Evolutionary conservation across 2,797 vertebrate genomes (phyloP).

Genomic region (Chloroceryle inda): DNA sequence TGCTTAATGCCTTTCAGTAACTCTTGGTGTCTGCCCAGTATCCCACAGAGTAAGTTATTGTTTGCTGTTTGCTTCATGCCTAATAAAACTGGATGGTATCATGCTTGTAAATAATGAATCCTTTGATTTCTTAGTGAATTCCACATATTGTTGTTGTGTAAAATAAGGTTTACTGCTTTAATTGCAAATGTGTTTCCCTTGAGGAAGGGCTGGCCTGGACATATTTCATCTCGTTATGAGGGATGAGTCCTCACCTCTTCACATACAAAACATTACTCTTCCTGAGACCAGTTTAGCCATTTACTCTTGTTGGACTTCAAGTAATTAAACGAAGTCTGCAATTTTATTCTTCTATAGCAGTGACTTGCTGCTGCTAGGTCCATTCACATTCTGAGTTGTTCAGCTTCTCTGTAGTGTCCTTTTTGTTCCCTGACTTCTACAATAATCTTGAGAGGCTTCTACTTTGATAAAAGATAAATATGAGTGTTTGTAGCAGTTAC

Average conservation of each 20-base stretch:
- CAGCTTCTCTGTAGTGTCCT: background rate
- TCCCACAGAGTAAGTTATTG: background rate
- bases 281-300: background rate
- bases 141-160: background rate
- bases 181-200: background rate
- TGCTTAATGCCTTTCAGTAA: background rate
- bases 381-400: background rate
- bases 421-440: background rate
- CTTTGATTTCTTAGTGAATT: background rate
- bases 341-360: background rate
- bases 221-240: background rate
- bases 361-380: background rate
- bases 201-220: background rate
- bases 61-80: background rate
- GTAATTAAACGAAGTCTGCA: background rate
- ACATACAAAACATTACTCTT: background rate
- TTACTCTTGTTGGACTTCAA: background rate
- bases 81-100: background rate
- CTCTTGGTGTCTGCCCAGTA: background rate
- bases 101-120: background rate
- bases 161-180: background rate
- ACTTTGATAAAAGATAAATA: background rate
- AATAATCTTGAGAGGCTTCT: background rate
- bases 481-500: background rate
- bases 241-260: background rate